These are phyloP conservation scores for Neodiprion pinetum DNA, from an alignment of 1,140 invertebrate genomes.

Conservation along the genomic window DNA sequence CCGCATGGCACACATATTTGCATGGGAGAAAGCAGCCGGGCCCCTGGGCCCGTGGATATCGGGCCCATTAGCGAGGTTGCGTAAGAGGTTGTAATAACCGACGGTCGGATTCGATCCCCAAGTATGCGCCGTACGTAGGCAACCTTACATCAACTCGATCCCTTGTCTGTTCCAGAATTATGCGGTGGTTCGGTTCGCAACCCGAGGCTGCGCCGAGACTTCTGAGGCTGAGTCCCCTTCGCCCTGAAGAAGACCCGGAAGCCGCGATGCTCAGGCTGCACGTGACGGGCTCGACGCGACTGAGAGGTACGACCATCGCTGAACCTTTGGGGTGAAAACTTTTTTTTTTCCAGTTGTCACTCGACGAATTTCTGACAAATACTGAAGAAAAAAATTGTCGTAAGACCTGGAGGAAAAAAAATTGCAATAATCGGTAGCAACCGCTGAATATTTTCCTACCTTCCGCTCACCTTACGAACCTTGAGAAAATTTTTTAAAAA, in stretches of 20 bases:
- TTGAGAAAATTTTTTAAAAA: no score
- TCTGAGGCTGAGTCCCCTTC: slow-evolving; percentile 71
- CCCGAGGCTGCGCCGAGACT: slow-evolving; percentile 70
- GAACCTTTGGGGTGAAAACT: no score
- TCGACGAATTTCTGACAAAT: no score
- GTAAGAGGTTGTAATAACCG: no score
- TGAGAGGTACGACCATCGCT: slow-evolving; percentile 48
- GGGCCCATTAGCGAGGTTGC: slow-evolving; percentile 40
- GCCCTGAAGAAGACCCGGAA: slow-evolving; percentile 59
- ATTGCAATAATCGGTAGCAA: no score
- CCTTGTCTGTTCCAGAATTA: slow-evolving; percentile 49
- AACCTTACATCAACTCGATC: neutral
- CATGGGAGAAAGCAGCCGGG: slow-evolving; percentile 49
- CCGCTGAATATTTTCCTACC: no score
- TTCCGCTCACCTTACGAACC: no score
- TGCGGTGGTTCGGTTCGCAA: slow-evolving; percentile 76
- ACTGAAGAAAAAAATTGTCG: no score
- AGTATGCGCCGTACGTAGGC: neutral
- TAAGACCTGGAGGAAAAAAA: no score
- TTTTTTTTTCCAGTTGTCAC: neutral
- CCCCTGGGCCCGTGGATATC: slow-evolving; percentile 24
- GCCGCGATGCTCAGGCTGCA: slow-evolving; percentile 45
- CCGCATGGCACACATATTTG: slow-evolving; percentile 51
- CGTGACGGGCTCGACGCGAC: slow-evolving; percentile 48
- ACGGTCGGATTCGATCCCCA: no score